Base-by-base conservation (phyloP, 2,113 vertebrate species). In the Danio rerio region DNA sequence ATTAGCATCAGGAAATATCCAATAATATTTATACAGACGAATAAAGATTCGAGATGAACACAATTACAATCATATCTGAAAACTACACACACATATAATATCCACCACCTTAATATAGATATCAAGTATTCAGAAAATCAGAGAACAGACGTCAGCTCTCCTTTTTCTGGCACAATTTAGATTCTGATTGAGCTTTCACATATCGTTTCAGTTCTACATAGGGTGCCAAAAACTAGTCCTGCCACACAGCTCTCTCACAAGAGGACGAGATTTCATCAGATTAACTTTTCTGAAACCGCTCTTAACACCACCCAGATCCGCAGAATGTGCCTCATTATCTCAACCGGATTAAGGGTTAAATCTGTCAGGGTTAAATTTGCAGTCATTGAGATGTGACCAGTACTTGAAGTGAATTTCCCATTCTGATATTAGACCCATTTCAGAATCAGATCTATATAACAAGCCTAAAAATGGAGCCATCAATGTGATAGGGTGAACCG, bases 141-240 rank as follows among this genome's bases (percentile, higher is more conserved):
- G 43, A 69, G 66, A 69, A 69, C 66, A 20, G 43, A 49, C 43
- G 18, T 69, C n/a, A 49, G 43, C 18, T 86, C 82, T 89, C 31
- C 88, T 84, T 89, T 91, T 86, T 88, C 90, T 88, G 89, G 88
- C 90, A 88, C 89, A 89, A 90, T 92, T 92, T 90, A 88, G 84
- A 91, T 90, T 87, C 86, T 91, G 91, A 92, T 91, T 90, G 92
- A 91, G 91, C 91, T 92, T 91, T 92, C 89, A 90, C 89, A 90
- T 93, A 90, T 87, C 89, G 88, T 93, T 91, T 90, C 81, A 55
- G 82, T 92, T 88, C 88, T 87, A 84, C 85, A 58, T 81, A 79
- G 86, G 86, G 89, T 81, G 86, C 85, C 84, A 87, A 84, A 78
- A 68, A 80, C 86, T 85, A 84, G 74, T 84, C 86, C 85, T 82